Conservation (phyloP, 2,113 vertebrate genomes). For the Sterrhoptilus dennistouni region DNA sequence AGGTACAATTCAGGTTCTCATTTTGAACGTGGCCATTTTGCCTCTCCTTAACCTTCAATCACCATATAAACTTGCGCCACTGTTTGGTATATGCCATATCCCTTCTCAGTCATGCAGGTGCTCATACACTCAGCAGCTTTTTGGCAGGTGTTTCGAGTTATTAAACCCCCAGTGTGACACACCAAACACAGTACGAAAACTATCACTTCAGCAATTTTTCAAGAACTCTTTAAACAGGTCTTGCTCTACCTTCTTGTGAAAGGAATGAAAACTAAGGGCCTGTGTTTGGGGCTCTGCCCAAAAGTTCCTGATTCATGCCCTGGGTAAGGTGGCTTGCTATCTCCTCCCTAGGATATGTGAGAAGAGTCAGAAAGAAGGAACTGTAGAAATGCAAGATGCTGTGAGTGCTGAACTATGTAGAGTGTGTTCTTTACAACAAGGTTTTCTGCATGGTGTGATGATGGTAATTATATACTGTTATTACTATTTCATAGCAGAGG, state of each 20-base stretch:
- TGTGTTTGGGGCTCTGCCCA: not conserved
- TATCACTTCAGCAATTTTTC: not conserved
- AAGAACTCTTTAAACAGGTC: not conserved
- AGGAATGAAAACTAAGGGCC: accelerated
- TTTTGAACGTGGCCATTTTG: accelerated
- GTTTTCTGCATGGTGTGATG: not conserved
- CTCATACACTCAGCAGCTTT: not conserved
- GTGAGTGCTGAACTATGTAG: not conserved
- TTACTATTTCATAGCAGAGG: not conserved
- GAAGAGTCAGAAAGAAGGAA: not conserved
- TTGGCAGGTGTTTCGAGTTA: not conserved
- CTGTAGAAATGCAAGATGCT: not conserved
- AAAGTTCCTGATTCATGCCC: accelerated
- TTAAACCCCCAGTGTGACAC: not conserved
- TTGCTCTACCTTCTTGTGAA: not conserved
- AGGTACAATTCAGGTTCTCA: not conserved
- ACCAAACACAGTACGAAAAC: not conserved
- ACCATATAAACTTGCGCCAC: not conserved
- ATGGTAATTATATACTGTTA: not conserved
- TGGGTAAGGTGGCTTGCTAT: not conserved
- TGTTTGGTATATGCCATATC: too few species aligned
- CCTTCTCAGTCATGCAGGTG: not conserved
- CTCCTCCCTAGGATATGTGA: not conserved
- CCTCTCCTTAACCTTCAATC: not conserved
- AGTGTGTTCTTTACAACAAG: not conserved